Evolutionary conservation across 2,113 vertebrate species (phyloP), one percentile per base, ranked within the genome.

Genomic region (Pica pica): DNA sequence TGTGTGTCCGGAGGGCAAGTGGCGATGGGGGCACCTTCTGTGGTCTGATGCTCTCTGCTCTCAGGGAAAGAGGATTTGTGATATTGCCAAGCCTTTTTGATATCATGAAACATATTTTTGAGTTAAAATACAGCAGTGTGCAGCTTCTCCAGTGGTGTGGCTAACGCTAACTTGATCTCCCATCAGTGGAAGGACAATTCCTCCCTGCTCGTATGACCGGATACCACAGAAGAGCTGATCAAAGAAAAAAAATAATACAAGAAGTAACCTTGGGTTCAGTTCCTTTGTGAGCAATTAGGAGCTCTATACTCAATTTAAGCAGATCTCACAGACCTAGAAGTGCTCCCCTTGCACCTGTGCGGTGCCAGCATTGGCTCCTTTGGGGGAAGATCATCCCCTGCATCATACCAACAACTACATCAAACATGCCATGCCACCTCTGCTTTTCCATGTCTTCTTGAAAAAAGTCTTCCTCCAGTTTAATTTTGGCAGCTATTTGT

Each of bases 341-440:
- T 19, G 37, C 15, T 30, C 4, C 3, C 37, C n/a, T 69, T 61
- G 47, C 49, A 16, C 24, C 41, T 37, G 39, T 0, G 0, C 0
- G 0, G 31, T 15, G 24, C 42, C 0, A 0, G 50, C 6, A 0
- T 37, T 8, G 12, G 2, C 53, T 87, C 9, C 24, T 56, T 46
- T 33, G 22, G 39, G n/a, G n/a, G 20, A 41, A 64, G 13, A 27
- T 22, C 1, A 1, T 7, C 55, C 16, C 39, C 49, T 77, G 22
- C 10, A 1, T 26, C 9, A 0, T 7, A 39, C n/a, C 41, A 46
- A 35, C 44, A 23, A 9, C 60, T 37, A 2, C 22, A 39, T 39
- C 68, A 55, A 55, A 73, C 9, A 22, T 6, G 46, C 17, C 22
- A 9, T 7, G 22, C 16, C 7, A 3, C 11, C 46, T 61, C 44